These are phyloP conservation scores for Alauda arvensis DNA, from an alignment of 2,797 vertebrate species.

Conservation along the genomic window DNA sequence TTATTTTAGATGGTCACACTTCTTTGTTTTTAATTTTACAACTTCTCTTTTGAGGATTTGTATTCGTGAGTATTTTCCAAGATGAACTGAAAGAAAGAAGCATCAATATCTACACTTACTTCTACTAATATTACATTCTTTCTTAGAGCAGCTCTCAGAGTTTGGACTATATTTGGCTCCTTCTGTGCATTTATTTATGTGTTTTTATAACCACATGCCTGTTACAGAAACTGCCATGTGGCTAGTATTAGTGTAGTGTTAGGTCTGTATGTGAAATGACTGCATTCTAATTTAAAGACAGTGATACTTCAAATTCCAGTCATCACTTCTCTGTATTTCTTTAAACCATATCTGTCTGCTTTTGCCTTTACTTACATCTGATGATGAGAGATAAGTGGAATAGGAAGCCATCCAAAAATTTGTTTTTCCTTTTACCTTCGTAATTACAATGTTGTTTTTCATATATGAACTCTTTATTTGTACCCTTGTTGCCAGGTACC, in stretches of 20 bases:
- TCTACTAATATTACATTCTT: neutral
- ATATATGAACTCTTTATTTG: neutral
- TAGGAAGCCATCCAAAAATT: neutral
- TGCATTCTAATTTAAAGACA: neutral
- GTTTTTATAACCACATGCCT: neutral
- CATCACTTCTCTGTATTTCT: neutral
- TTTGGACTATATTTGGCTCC: neutral
- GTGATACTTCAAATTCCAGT: neutral
- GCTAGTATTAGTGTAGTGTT: neutral
- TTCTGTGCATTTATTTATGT: neutral
- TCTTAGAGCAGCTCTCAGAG: neutral
- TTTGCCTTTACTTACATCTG: neutral
- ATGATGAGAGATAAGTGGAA: neutral
- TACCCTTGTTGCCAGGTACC: neutral
- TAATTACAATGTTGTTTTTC: neutral
- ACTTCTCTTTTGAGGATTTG: neutral
- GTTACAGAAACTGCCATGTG: neutral
- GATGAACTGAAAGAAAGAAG: neutral
- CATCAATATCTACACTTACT: neutral
- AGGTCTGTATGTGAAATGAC: neutral
- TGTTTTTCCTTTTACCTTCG: neutral
- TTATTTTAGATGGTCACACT: neutral
- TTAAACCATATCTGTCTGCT: neutral
- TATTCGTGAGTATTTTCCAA: neutral
- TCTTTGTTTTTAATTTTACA: neutral